Evolutionary conservation across 1,140 invertebrate species (phyloP), one percentile per base, ranked within the genome.

Genomic region (Cotesia glomerata): DNA sequence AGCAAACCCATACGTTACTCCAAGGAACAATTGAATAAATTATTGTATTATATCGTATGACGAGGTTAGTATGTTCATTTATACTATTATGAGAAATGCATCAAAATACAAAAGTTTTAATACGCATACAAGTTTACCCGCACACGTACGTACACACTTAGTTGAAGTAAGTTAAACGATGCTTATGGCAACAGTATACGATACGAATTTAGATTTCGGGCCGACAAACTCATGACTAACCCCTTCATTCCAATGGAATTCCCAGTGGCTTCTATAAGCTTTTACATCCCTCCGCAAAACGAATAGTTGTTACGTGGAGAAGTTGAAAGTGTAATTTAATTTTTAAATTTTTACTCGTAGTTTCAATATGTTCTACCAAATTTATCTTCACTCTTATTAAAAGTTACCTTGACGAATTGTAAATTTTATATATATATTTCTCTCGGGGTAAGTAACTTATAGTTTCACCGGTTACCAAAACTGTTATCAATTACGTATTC

Each of bases 311-410:
- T 45, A 11, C 11, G 39, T 45, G 39, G 39, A 45, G 5, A 2
- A 7, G 4, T 45, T 34, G 2, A 26, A 32, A 36, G 16, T 36
- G 4, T 73, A 62, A 73, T 73, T 68, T 54, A 68, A 73, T 73
- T 66, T 73, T 73, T 68, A 11, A 14, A 32, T 26, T 62, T 34
- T 73, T 73, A 61, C 58, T 45, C 39, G 13, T 18, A 64, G 26
- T 64, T 71, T 64, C 54, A 16, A 54, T 51, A 32, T 71, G 34
- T 34, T 54, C 49, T 56, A 3, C 7, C 52, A 13, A 69, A 9
- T 34, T 35, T 13, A 35, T 14, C n/a, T 69, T 5, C 18, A 52
- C 11, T 52, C 5, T 45, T 45, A 45, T 45, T 18, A 7, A 14
- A 67, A 45, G 16, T 56, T 56, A 56, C n/a, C 13, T 56, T 56